Base-by-base conservation (phyloP, 2,888 invertebrate genomes). In the Dicranocentrus wangi region DNA sequence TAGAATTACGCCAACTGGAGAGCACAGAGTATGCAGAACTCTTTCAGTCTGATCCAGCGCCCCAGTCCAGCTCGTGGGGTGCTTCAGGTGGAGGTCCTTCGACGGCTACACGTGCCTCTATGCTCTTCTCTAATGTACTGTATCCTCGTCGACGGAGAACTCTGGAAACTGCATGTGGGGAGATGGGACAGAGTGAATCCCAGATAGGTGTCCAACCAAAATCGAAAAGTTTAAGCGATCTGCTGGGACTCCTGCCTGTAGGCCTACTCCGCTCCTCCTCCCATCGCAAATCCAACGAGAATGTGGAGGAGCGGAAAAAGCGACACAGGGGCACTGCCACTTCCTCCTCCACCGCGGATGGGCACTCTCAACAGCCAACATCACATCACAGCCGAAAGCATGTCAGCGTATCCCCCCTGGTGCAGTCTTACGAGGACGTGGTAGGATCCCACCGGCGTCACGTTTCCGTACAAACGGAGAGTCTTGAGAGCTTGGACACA, bases 211-310 rank as follows among this genome's bases (percentile, higher is more conserved):
- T 79, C n/a, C 86, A 87, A 63, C 90, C 94, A 68, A 95, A 95
- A 88, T 95, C 95, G 2, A 92, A 94, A 88, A 95, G 95, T 88
- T 90, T 96, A 86, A 94, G 94, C 76, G 95, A 95, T 88, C 94
- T 95, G 81, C 91, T 94, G 23, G 86, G 87, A n/a, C 78, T 87
- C 7, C 78, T 87, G 25, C 85, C 87, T 69, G 94, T 94, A 84
- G 84, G 86, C 10, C 91, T 93, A 71, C 93, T 94, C 87, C 92
- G 93, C 84, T 81, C 83, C 3, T 91, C 92, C 7, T 25, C 70
- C 15, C 13, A 32, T 17, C 17, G 58, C 1, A 66, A 42, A 28
- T 19, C 53, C 0, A 39, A 39, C 1, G 68, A 80, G 28, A 69
- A 65, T 53, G 69, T 21, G 28, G 47, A 60, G 32, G 23, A 47